These are phyloP conservation scores for Coendou prehensilis DNA, from an alignment of 2,797 vertebrate species.

Conservation along the genomic window DNA sequence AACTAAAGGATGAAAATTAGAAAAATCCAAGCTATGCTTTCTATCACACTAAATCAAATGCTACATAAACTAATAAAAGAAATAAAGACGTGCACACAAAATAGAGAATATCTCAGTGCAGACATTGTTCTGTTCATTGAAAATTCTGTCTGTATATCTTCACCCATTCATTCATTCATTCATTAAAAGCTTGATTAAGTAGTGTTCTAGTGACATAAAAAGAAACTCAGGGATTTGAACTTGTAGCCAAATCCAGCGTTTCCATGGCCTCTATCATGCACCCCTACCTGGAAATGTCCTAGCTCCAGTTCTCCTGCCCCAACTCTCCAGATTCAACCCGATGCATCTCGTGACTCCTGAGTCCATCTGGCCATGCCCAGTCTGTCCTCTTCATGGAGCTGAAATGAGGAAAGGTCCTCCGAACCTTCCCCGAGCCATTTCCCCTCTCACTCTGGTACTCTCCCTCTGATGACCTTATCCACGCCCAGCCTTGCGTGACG, in stretches of 20 bases:
- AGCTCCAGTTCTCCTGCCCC: neutral
- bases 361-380: neutral
- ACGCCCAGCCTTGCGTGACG: neutral
- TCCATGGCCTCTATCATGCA: neutral
- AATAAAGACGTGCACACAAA: neutral
- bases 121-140: neutral
- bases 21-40: neutral
- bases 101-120: too few species aligned
- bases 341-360: neutral
- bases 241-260: neutral
- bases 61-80: neutral
- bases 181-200: neutral
- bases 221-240: neutral
- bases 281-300: neutral
- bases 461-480: neutral
- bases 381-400: neutral
- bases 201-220: neutral
- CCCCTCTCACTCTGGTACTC: neutral
- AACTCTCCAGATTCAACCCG: neutral
- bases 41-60: neutral
- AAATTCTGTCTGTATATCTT: neutral
- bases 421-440: neutral
- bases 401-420: neutral
- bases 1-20: neutral
- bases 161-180: neutral